A percentile compares a stretch with the other conserved stretches of the same genome.
Conservation (phyloP, 2,113 vertebrate species). For the Danionella cerebrum region DNA sequence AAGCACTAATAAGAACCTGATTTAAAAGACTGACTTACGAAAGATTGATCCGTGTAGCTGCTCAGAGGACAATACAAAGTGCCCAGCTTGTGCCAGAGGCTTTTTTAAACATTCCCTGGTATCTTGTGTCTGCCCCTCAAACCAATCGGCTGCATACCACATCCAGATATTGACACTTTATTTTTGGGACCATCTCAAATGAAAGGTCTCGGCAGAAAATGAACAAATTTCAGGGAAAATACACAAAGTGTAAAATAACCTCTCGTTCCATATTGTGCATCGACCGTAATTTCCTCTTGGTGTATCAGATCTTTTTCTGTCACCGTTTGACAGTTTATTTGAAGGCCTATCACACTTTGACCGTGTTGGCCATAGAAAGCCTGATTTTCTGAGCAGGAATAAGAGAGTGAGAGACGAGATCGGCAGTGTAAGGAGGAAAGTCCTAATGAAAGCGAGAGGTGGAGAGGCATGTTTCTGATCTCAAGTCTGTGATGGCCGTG, state of each 20-base stretch:
- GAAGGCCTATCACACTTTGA: slow-evolving; percentile 8
- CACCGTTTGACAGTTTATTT: slow-evolving; percentile 26
- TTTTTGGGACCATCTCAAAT: slow-evolving; percentile 11
- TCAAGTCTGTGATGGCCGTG: slow-evolving; percentile 13
- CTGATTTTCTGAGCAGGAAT: not conserved
- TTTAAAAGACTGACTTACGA: slow-evolving; percentile 17
- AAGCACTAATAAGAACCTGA: slow-evolving; percentile 22
- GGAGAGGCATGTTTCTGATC: slow-evolving; percentile 19
- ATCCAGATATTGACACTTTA: slow-evolving; percentile 9
- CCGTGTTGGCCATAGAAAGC: slow-evolving; percentile 6
- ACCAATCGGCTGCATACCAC: slow-evolving; percentile 3
- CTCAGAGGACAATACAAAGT: not conserved
- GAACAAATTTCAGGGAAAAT: not conserved
- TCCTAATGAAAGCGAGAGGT: slow-evolving; percentile 21
- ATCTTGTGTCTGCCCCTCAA: not conserved
- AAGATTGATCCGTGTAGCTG: slow-evolving; percentile 16
- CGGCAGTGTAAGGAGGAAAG: slow-evolving; percentile 9
- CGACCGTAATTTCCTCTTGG: slow-evolving; percentile 30
- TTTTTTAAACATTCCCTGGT: not conserved
- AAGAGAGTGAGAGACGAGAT: not conserved
- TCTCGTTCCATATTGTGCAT: slow-evolving; percentile 6
- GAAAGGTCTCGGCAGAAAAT: not conserved
- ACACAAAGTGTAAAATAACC: not conserved
- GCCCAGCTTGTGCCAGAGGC: not conserved
- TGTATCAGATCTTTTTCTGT: slow-evolving; percentile 14